Conservation (phyloP, 1,140 invertebrate genomes). For the Neodiprion lecontei region DNA sequence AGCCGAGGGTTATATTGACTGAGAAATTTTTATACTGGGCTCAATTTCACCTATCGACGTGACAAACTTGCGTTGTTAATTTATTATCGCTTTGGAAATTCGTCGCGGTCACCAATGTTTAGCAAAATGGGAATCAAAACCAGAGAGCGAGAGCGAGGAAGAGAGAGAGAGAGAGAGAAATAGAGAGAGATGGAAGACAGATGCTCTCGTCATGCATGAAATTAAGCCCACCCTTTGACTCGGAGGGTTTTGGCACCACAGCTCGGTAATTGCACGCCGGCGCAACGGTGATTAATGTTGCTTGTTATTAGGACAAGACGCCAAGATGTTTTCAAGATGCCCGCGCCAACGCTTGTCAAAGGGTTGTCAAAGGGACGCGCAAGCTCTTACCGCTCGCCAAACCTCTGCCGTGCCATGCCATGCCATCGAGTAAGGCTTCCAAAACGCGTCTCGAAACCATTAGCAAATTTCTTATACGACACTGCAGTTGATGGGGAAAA, state of each 20-base stretch:
- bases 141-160: constrained; percentile 20
- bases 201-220: constrained; percentile 2
- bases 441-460: not conserved
- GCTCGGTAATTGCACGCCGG: constrained; percentile 45
- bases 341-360: constrained; percentile 27
- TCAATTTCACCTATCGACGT: too few relatives aligned
- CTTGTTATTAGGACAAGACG: constrained; percentile 48
- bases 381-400: not conserved
- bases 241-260: not conserved
- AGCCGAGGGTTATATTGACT: too few relatives aligned
- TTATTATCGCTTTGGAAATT: too few relatives aligned
- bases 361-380: constrained; percentile 19
- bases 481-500: too few relatives aligned
- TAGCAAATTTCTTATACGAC: not conserved
- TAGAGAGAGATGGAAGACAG: constrained; percentile 14
- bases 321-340: constrained; percentile 36
- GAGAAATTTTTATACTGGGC: too few relatives aligned
- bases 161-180: constrained; percentile 27
- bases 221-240: constrained; percentile 2
- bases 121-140: not conserved
- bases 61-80: too few relatives aligned
- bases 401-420: not conserved
- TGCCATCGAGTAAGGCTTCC: too few relatives aligned
- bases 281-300: constrained; percentile 46
- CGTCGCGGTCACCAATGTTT: not conserved